Evolutionary conservation across 2,113 vertebrate species (phyloP), one percentile per base, ranked within the genome.

Genomic region (Barnardius zonarius): DNA sequence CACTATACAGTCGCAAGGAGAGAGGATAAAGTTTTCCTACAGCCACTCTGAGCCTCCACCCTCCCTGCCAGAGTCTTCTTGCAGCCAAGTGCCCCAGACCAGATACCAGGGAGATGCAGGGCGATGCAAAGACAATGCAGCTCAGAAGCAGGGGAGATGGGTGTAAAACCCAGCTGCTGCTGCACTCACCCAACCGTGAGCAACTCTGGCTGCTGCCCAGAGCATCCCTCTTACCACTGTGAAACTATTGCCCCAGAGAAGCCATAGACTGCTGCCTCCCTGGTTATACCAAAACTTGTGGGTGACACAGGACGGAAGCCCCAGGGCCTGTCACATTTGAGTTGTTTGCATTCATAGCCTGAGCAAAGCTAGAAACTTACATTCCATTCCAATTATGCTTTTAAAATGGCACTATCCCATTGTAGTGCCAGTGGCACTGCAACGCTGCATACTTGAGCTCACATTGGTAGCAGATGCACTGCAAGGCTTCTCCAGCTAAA

Each of bases 41-140:
- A 46, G 77, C 41, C 9, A 35, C 10, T 20, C 30, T 16, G 37
- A 68, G 17, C 37, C 39, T 37, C n/a, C 15, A 30, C 31, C 17
- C 49, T 43, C 5, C 41, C 35, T 41, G 31, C 28, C 61, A 66
- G 35, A 25, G 11, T 2, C 68, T 17, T 67, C 20, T 39, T 22
- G 19, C 0, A 0, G 52, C 35, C 4, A 3, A 64, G n/a, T 5
- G 0, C 23, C 37, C 49, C 52, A 35, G 54, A 39, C 31, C 33
- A 64, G 19, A 5, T 7, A 35, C 10, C 0, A 0, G 27, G 7
- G 41, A n/a, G 27, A 30, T 2, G 0, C 0, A 0, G 6, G 19
- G 2, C 13, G 11, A 33, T 35, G 24, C 14, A 33, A 69, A 43
- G 49, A 41, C 24, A 59, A 31, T 6, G 6, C 7, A 73, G 48